These are phyloP conservation scores for Holcopasites calliopsidis DNA, from an alignment of 1,140 invertebrate species.

Conservation along the genomic window DNA sequence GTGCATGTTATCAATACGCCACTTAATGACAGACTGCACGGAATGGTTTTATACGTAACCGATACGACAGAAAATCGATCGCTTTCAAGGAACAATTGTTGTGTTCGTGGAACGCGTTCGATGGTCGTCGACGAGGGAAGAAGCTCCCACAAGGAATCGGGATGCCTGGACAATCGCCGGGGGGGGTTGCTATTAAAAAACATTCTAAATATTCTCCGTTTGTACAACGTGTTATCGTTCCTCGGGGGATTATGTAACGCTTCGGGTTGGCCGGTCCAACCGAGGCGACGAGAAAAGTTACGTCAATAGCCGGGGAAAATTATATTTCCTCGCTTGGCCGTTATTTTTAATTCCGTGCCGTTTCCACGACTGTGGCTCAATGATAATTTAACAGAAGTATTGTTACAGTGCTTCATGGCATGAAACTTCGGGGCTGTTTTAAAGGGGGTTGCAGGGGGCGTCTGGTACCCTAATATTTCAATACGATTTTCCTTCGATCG, in stretches of 20 bases:
- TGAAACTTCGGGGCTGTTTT: too few species aligned
- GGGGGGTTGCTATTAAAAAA: not conserved
- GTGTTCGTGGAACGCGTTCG: not conserved
- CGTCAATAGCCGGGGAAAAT: constrained; percentile 35
- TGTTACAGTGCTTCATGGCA: too few species aligned
- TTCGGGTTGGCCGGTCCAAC: not conserved
- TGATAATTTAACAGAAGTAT: too few species aligned
- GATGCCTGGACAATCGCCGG: not conserved
- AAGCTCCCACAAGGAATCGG: not conserved
- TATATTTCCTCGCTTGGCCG: constrained; percentile 24
- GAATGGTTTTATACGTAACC: constrained; percentile 2
- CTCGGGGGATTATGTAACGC: constrained; percentile 17
- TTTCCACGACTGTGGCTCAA: not conserved
- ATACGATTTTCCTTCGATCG: too few species aligned
- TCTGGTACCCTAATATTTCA: too few species aligned
- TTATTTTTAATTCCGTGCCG: constrained; percentile 34
- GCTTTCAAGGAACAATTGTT: constrained; percentile 14
- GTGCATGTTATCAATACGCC: not conserved
- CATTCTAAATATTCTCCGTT: not conserved
- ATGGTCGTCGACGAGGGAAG: not conserved
- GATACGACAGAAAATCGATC: constrained; percentile 30
- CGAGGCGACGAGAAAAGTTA: not conserved
- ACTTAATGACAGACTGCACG: not conserved
- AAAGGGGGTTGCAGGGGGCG: too few species aligned
- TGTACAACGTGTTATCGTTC: too few species aligned